Conservation (phyloP, 2,797 vertebrate genomes). For the Linurgus olivaceus region DNA sequence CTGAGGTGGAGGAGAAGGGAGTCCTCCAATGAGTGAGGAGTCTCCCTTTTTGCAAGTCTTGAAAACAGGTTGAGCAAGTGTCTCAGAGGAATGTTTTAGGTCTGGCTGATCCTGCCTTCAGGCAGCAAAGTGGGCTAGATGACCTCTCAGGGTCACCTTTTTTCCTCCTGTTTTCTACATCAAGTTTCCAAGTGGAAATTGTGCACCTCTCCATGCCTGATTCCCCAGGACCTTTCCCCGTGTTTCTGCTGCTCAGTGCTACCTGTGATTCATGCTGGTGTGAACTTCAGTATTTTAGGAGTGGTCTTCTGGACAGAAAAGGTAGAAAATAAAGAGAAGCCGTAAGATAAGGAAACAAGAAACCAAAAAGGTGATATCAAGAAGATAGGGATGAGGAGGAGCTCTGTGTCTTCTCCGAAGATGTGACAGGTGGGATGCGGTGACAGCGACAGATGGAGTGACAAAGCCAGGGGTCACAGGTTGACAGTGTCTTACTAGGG, state of each 20-base stretch:
- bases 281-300: neutral
- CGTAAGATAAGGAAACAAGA: neutral
- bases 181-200: neutral
- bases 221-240: neutral
- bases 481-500: neutral
- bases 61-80: conserved; percentile 33
- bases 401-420: neutral
- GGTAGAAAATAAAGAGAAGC: neutral
- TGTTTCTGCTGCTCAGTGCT: neutral
- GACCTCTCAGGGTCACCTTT: neutral
- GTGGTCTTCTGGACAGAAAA: neutral
- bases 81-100: conserved; percentile 37
- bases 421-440: neutral
- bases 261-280: neutral
- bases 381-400: neutral
- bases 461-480: neutral
- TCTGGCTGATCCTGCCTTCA: conserved; percentile 30
- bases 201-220: neutral
- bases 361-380: neutral
- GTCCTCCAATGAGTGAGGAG: neutral
- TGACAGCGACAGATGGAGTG: neutral
- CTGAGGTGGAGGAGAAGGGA: neutral
- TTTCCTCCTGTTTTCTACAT: neutral
- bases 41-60: neutral
- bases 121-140: neutral